Conservation (phyloP, 1,140 invertebrate species). For the Melitaea cinxia region DNA sequence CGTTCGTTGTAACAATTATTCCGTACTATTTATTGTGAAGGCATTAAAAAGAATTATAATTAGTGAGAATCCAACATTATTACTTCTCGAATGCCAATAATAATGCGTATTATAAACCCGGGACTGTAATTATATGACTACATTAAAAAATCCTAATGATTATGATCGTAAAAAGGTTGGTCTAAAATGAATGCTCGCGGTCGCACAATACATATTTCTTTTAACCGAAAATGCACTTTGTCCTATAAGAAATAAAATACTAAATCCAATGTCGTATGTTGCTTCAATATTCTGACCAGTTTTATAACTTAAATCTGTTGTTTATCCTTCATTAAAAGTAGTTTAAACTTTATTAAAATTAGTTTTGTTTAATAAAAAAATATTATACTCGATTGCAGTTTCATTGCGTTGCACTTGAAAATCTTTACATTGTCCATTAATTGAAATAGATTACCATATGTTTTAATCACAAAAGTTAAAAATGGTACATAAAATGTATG, state of each 20-base stretch:
- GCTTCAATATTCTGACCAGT: slow-evolving; percentile 1
- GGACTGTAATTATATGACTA: slow-evolving; percentile 41
- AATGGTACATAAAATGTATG: no score
- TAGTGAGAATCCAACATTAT: slow-evolving; percentile 31
- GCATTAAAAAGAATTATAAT: slow-evolving; percentile 29
- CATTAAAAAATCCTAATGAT: slow-evolving; percentile 44
- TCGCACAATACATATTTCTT: neutral
- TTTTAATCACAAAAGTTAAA: no score
- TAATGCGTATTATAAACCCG: slow-evolving; percentile 37
- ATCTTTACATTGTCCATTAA: no score
- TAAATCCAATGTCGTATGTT: neutral
- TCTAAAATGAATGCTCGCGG: slow-evolving; percentile 28
- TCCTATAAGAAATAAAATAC: neutral
- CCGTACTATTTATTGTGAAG: slow-evolving; percentile 3
- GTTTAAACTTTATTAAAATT: slow-evolving; percentile 38
- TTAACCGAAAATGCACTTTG: neutral
- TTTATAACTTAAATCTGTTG: slow-evolving; percentile 39
- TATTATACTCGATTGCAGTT: neutral
- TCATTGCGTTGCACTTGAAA: neutral
- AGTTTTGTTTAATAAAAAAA: slow-evolving; percentile 24
- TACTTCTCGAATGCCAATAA: slow-evolving; percentile 33
- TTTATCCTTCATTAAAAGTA: slow-evolving; percentile 39
- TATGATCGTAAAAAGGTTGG: slow-evolving; percentile 36
- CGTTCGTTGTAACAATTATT: neutral
- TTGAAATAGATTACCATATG: no score